These are phyloP conservation scores for Petrocephalus sullivani DNA, from an alignment of 2,797 vertebrate species.

Conservation along the genomic window DNA sequence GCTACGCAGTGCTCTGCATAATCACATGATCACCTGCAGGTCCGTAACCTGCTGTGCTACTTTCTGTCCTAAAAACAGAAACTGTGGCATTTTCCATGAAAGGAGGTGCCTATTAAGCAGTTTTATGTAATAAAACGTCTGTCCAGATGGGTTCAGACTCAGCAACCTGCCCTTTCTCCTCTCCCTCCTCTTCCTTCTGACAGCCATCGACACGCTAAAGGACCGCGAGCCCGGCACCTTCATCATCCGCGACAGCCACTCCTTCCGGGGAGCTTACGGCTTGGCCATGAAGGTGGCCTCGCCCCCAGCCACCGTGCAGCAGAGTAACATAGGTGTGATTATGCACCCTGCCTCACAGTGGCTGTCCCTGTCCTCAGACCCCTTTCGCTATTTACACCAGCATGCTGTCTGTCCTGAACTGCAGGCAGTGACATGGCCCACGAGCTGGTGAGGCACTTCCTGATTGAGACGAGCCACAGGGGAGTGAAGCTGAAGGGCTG, in stretches of 20 bases:
- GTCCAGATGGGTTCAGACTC: not conserved
- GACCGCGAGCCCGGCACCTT: conserved; percentile 91
- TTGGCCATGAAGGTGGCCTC: conserved; percentile 96
- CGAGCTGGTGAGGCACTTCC: conserved; percentile 93
- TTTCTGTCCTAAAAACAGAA: not conserved
- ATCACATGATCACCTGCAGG: not conserved
- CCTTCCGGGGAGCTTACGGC: conserved; percentile 92
- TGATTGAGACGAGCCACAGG: conserved; percentile 93
- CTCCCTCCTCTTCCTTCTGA: not conserved
- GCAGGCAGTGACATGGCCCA: conserved; percentile 77
- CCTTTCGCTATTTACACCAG: not conserved
- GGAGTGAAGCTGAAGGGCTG: conserved; percentile 98
- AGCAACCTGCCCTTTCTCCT: not conserved
- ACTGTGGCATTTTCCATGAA: not conserved
- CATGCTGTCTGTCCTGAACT: not conserved
- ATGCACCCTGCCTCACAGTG: not conserved
- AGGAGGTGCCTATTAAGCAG: not conserved
- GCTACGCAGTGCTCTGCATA: not conserved
- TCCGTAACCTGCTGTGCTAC: not conserved
- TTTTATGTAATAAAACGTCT: not conserved
- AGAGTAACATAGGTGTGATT: conserved; percentile 85
- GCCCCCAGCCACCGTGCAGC: conserved; percentile 81
- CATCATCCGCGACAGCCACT: conserved; percentile 95
- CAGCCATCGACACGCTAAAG: conserved; percentile 85
- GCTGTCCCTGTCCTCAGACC: not conserved